These are phyloP conservation scores for Cryptomyrus ogoouensis DNA, from an alignment of 2,113 vertebrate genomes.

Conservation along the genomic window DNA sequence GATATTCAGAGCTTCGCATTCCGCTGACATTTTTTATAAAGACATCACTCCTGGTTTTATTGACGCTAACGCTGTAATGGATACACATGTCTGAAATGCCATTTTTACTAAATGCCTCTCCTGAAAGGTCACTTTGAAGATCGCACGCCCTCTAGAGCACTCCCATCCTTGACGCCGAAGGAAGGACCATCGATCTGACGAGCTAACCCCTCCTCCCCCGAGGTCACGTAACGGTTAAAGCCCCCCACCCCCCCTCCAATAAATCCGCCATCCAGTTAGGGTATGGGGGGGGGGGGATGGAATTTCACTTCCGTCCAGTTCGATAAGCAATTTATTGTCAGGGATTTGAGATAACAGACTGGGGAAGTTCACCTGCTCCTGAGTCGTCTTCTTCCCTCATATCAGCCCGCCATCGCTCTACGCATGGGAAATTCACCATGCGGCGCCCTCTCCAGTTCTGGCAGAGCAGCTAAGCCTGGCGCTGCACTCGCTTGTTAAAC, in stretches of 20 bases:
- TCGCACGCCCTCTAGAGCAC: neutral
- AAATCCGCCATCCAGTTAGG: neutral
- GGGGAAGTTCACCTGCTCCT: neutral
- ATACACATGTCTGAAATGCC: neutral
- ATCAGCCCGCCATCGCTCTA: neutral
- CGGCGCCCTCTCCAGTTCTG: neutral
- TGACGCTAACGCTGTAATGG: neutral
- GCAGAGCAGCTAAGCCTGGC: neutral
- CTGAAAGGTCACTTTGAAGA: slow-evolving; percentile 11
- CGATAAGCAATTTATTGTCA: neutral
- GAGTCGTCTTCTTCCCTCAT: neutral
- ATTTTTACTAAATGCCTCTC: neutral
- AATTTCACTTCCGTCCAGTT: neutral
- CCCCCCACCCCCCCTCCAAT: neutral
- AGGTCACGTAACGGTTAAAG: neutral
- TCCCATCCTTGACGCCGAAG: neutral
- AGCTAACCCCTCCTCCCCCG: neutral
- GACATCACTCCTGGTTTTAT: neutral
- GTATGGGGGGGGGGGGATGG: neutral
- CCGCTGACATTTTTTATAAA: neutral
- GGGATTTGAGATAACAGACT: neutral
- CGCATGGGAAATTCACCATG: neutral
- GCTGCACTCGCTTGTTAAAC: neutral
- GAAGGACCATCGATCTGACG: neutral
- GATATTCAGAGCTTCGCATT: neutral